A percentile compares a stretch with the other conserved stretches of the same genome.
Conservation (phyloP, 2,797 vertebrate species). For the Pangasius krempfi region DNA sequence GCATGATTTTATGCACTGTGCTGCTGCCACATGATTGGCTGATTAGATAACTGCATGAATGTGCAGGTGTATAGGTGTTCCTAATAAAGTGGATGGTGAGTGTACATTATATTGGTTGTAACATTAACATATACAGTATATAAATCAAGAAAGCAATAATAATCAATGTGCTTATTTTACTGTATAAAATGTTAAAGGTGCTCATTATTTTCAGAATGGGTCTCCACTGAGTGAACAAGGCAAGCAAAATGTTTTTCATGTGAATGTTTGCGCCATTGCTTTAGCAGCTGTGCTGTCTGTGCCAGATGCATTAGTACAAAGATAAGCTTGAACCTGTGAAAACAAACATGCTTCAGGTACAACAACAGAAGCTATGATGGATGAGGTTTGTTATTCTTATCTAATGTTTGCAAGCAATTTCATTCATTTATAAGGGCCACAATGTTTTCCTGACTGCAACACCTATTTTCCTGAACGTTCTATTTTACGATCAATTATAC, state of each 20-base stretch:
- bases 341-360: constrained; percentile 8
- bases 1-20: neutral
- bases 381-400: neutral
- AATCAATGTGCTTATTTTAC: neutral
- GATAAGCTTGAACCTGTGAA: constrained; percentile 8
- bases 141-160: neutral
- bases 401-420: constrained; percentile 5
- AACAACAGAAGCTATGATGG: constrained; percentile 11
- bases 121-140: neutral
- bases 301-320: constrained; percentile 3
- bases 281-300: neutral
- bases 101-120: neutral
- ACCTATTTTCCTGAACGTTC: neutral
- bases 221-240: neutral
- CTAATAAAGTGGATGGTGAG: neutral
- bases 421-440: neutral
- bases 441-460: neutral
- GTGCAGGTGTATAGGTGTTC: neutral
- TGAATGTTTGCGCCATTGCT: neutral
- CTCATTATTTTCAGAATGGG: neutral
- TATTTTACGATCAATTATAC: neutral
- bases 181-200: neutral
- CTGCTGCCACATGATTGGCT: neutral
- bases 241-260: neutral
- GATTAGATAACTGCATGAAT: neutral